These are phyloP conservation scores for Protodeltote pygarga DNA, from an alignment of 2,888 invertebrate genomes.

Conservation along the genomic window DNA sequence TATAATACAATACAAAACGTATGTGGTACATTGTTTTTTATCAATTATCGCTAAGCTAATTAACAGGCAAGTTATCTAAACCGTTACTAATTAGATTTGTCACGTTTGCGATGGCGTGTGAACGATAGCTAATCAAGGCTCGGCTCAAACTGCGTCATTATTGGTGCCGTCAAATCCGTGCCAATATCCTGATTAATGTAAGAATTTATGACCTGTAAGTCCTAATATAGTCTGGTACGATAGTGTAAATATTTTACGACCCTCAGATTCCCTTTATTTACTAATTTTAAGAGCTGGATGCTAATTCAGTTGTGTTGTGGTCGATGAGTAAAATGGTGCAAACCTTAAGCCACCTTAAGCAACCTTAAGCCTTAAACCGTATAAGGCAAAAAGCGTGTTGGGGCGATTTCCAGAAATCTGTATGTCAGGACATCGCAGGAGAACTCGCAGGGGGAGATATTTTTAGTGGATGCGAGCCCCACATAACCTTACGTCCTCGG, in stretches of 20 bases:
- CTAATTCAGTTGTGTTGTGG: too few relatives aligned
- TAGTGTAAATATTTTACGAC: too few relatives aligned
- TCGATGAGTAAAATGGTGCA: too few relatives aligned
- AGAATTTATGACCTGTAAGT: background rate
- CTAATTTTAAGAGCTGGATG: background rate
- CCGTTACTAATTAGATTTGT: slow-evolving; percentile 23
- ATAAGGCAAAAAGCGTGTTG: too few relatives aligned
- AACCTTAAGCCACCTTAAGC: too few relatives aligned
- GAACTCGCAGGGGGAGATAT: too few relatives aligned
- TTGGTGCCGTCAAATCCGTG: background rate
- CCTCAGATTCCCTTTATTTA: background rate
- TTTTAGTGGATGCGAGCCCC: too few relatives aligned
- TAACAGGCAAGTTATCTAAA: slow-evolving; percentile 14
- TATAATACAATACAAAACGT: too few relatives aligned
- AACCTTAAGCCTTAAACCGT: too few relatives aligned
- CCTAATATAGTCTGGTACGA: background rate
- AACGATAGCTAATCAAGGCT: slow-evolving; percentile 25
- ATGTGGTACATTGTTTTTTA: slow-evolving; percentile 17
- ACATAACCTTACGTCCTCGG: too few relatives aligned
- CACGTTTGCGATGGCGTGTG: slow-evolving; percentile 23
- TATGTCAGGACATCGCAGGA: too few relatives aligned
- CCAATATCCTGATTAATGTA: background rate
- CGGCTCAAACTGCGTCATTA: background rate
- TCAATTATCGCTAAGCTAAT: slow-evolving; percentile 32
- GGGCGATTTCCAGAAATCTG: too few relatives aligned